Evolutionary conservation across 2,888 invertebrate genomes (phyloP), one percentile per base, ranked within the genome.

Genomic region (Nineta flava): DNA sequence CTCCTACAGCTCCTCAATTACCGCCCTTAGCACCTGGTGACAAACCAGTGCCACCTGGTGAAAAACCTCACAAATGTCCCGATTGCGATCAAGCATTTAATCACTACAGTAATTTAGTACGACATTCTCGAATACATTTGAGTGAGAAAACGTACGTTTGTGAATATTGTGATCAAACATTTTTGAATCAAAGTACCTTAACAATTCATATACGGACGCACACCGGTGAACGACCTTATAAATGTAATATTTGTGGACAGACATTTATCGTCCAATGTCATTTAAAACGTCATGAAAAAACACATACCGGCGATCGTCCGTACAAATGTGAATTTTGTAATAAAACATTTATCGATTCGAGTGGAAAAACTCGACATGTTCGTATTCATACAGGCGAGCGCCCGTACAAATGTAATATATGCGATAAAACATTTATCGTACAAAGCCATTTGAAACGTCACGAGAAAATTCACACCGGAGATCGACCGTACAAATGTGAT

Each of bases 41-140:
- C 6, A 26, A 26, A 26, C 26, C 26, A 26, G 7, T 26, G 7
- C 26, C 26, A 6, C 15, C 19, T 13, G 34, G 42, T 26, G 19
- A 40, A 40, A 40, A 40, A 40, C 15, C 40, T 2, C 15, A 40
- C 9, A 40, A 40, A 10, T 40, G 40, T 15, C 15, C 40, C 13
- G 15, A 16, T 16, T 40, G 40, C 12, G 16, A 16, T 40, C 15
- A 40, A 4, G 15, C 15, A 40, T 40, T 16, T 40, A 16, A 45
- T 48, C 19, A 10, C 40, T 50, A 47, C 50, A 47, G 12, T 47
- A 47, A 50, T 50, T 46, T 38, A 32, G 26, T 19, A 13, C 4
- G 26, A 26, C 26, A 26, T 26, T 26, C 26, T 26, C 26, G 26
- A 6, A 26, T 7, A 7, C 26, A 26, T 26, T 26, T 26, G 7